A percentile compares a stretch with the other conserved stretches of the same genome.
These are phyloP conservation scores for Aphelocoma coerulescens DNA, from an alignment of 2,113 vertebrate genomes.

Conservation along the genomic window DNA sequence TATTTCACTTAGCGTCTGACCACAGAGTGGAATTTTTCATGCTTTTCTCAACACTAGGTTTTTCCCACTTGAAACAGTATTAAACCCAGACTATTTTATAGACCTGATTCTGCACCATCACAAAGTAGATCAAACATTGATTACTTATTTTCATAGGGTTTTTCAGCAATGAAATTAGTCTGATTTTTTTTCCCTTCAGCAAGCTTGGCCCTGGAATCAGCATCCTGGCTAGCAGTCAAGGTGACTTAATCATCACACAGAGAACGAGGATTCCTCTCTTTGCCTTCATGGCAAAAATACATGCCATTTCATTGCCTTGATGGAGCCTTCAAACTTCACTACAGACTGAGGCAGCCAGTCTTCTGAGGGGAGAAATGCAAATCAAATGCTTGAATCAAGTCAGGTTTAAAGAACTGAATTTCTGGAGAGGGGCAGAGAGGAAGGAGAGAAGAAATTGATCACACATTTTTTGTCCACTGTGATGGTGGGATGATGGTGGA, in stretches of 20 bases:
- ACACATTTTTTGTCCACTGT: background rate
- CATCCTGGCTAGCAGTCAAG: background rate
- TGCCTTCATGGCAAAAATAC: background rate
- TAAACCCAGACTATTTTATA: background rate
- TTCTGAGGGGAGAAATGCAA: background rate
- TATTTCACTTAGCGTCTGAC: background rate
- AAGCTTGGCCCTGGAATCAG: background rate
- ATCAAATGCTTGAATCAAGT: background rate
- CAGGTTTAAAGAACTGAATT: background rate
- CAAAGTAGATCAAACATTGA: background rate
- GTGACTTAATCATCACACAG: background rate
- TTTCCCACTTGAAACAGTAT: background rate
- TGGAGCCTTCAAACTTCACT: background rate
- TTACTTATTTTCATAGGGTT: background rate
- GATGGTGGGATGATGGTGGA: background rate
- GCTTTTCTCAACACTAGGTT: background rate
- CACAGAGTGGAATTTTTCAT: background rate
- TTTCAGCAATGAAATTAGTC: background rate
- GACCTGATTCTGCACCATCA: background rate
- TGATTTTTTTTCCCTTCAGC: background rate
- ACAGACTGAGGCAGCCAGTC: background rate
- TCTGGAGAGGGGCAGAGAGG: background rate
- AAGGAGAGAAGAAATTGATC: background rate
- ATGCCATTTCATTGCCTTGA: background rate
- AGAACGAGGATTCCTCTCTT: background rate